These are phyloP conservation scores for Casuarius casuarius DNA, from an alignment of 2,113 vertebrate species.

Conservation along the genomic window DNA sequence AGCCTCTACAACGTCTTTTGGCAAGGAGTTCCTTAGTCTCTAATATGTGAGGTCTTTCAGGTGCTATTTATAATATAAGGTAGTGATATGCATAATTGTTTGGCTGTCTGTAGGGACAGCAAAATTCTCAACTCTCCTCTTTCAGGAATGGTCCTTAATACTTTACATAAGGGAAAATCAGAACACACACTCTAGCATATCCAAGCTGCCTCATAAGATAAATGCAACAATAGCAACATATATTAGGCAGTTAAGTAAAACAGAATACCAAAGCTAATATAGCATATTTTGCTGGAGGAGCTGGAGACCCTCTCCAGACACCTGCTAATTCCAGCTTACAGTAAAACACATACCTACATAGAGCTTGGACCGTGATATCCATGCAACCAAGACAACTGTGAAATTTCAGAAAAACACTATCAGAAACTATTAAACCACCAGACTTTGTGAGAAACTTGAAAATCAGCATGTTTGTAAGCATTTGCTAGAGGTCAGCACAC, in stretches of 20 bases:
- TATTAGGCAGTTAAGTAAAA: background rate
- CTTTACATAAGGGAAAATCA: background rate
- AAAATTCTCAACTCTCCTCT: background rate
- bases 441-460: background rate
- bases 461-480: background rate
- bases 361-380: background rate
- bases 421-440: constrained; percentile 1
- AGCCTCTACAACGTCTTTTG: background rate
- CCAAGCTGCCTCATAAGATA: background rate
- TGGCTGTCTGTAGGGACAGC: background rate
- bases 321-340: background rate
- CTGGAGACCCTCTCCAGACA: background rate
- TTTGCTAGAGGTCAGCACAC: background rate
- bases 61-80: background rate
- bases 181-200: background rate
- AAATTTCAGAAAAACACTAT: background rate
- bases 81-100: background rate
- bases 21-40: background rate
- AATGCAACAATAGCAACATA: fast-evolving
- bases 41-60: background rate
- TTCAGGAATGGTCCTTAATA: background rate
- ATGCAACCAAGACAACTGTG: background rate
- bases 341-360: background rate
- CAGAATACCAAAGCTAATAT: background rate
- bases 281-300: background rate